Base-by-base conservation (phyloP, 2,113 vertebrate species). In the Lepidothrix coronata region DNA sequence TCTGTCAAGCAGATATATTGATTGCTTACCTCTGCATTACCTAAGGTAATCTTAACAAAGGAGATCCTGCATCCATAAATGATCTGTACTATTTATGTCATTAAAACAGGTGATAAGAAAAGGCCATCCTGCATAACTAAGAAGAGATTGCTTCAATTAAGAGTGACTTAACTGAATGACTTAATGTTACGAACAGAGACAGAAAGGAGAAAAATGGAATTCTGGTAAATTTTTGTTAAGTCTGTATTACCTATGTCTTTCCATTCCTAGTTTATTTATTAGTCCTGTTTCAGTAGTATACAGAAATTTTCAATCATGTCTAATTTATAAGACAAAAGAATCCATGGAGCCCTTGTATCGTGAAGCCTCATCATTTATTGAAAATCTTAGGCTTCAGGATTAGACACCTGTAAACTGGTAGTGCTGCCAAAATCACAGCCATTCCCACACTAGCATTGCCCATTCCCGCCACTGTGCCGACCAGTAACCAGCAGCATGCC, bases 251-350 rank as follows among this genome's bases (percentile, higher is more conserved):
- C 25, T 86, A 25, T 77, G 41, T 89, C 46, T 86, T 94, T 93
- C 92, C 77, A 84, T 46, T 94, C 66, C 43, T 95, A 66, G 66
- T 94, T 96, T 96, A 96, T 91, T 89, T 94, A 48, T 71, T 96
- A 91, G 44, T 81, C 93, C 94, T 67, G 27, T 95, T 67, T 62
- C 62, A 52, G 73, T 39, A 74, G 23, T 52, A 70, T 67, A 74
- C 28, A 79, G 58, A 96, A 74, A 74, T 95, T 85, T 75, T 95
- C 43, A 81, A 55, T 76, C 71, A 81, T 92, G 37, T 91, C 52
- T 94, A 70, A 96, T 95, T 94, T 81, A 79, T 75, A 88, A 84
- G 62, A 85, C 17, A 33, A 92, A 89, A 92, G 88, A 61, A 73
- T 62, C 52, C 20, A 27, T 14, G 31, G 37, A 76, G 48, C 5